phyloP scores from a whole-genome alignment of 2,888 invertebrate genomes.

The Caenorhabditis imperialis region DNA sequence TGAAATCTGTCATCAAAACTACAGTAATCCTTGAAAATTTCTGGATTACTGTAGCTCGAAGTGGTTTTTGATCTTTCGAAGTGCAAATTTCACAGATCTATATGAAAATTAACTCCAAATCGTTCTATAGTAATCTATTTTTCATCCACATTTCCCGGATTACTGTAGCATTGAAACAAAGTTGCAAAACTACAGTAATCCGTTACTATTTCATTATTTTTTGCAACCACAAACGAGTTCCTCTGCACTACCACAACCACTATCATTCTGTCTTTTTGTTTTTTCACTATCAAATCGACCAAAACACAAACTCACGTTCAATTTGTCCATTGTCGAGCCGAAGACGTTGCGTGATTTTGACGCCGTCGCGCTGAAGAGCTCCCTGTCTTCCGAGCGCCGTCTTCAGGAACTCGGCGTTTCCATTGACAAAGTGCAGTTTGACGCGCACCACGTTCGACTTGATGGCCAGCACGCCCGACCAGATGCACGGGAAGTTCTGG shows the following conservation, averaged over 20 bases:
- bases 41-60: no score
- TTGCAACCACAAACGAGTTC: slow-evolving; percentile 40
- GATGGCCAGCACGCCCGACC: slow-evolving; percentile 31
- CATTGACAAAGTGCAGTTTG: slow-evolving; percentile 40
- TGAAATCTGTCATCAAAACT: no score
- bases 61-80: no score
- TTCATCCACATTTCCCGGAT: no score
- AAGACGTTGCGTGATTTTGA: slow-evolving; percentile 45
- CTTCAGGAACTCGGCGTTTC: slow-evolving; percentile 16
- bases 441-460: slow-evolving; percentile 30
- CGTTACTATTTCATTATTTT: no score
- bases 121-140: no score
- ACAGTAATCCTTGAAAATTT: no score
- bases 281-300: not conserved
- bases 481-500: slow-evolving; percentile 42
- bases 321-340: slow-evolving; percentile 44
- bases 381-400: slow-evolving; percentile 18
- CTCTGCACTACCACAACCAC: slow-evolving; percentile 17
- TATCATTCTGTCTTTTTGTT: slow-evolving; percentile 5
- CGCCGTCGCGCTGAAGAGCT: slow-evolving; percentile 19
- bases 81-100: no score
- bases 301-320: slow-evolving; percentile 39
- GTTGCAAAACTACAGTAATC: no score
- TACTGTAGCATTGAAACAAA: no score
- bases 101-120: no score